A percentile compares a stretch with the other conserved stretches of the same genome.
These are phyloP conservation scores for Plebejus melissa DNA, from an alignment of 2,888 invertebrate genomes.

Conservation along the genomic window DNA sequence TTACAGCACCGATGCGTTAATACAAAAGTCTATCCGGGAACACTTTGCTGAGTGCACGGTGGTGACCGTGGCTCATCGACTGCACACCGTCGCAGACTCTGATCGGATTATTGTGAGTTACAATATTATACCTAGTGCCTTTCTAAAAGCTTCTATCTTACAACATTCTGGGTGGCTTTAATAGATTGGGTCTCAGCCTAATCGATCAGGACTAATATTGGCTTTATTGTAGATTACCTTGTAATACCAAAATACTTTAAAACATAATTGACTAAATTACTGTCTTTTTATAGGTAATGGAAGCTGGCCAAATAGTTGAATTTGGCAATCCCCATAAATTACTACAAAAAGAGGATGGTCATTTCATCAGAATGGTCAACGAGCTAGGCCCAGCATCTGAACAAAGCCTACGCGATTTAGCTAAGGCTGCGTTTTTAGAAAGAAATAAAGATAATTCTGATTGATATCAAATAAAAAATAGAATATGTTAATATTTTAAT, in stretches of 20 bases:
- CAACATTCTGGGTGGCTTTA: too few relatives aligned
- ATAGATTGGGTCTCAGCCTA: too few relatives aligned
- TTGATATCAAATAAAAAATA: background rate
- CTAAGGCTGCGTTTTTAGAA: conserved; percentile 19
- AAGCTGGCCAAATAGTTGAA: conserved; percentile 28
- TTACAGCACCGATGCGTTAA: conserved; percentile 87
- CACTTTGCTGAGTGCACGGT: conserved; percentile 91
- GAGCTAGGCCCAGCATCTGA: conserved; percentile 26
- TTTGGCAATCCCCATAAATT: conserved; percentile 26
- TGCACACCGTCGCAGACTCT: conserved; percentile 94
- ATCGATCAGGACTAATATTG: too few relatives aligned
- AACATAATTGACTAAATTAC: background rate
- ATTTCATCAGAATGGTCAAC: conserved; percentile 27
- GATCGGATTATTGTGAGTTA: conserved; percentile 84
- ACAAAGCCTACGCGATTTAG: conserved; percentile 25
- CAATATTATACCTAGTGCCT: too few relatives aligned
- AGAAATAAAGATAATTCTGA: conserved; percentile 11
- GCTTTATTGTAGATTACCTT: too few relatives aligned
- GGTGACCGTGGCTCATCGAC: conserved; percentile 91
- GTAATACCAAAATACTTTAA: background rate
- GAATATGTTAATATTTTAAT: background rate
- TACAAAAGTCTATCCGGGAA: conserved; percentile 88
- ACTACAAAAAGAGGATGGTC: conserved; percentile 26
- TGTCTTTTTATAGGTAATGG: conserved; percentile 24
- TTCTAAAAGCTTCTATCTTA: too few relatives aligned